phyloP scores from a whole-genome alignment of 2,888 invertebrate species.

The Andrena trimmerana region DNA sequence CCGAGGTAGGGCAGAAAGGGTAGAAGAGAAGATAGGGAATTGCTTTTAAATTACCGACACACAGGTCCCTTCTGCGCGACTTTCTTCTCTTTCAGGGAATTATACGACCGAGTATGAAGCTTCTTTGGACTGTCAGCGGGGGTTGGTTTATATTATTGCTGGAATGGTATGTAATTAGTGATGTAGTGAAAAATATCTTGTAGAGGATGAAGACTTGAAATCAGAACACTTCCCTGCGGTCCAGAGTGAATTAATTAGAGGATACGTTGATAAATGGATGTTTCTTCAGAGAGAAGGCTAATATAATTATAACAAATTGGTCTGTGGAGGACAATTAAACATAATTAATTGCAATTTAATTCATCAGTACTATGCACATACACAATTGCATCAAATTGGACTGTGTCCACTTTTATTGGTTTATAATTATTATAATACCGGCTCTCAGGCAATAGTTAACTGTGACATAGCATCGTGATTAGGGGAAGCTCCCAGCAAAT shows the following conservation, averaged over 20 bases:
- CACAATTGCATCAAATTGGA: constrained; percentile 8
- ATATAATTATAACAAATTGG: background rate
- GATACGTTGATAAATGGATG: no score
- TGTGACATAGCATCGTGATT: constrained; percentile 23
- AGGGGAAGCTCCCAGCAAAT: constrained; percentile 1
- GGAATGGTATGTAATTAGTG: no score
- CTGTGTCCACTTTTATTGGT: background rate
- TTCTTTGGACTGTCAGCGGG: background rate
- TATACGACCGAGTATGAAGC: background rate
- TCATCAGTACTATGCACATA: background rate
- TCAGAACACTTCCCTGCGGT: no score
- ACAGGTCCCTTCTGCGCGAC: background rate
- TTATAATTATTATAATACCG: constrained; percentile 23
- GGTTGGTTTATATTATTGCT: no score
- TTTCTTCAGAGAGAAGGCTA: no score
- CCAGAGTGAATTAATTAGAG: no score
- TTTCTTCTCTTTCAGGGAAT: background rate
- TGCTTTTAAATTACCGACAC: constrained; percentile 55
- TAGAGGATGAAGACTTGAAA: no score
- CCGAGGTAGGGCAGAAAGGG: constrained; percentile 21
- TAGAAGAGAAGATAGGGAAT: constrained; percentile 38
- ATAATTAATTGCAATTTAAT: constrained; percentile 10
- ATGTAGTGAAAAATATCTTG: no score
- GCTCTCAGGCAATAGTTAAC: constrained; percentile 6
- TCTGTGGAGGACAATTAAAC: background rate